Base-by-base conservation (phyloP, 2,797 vertebrate genomes). In the Chloroceryle inda region DNA sequence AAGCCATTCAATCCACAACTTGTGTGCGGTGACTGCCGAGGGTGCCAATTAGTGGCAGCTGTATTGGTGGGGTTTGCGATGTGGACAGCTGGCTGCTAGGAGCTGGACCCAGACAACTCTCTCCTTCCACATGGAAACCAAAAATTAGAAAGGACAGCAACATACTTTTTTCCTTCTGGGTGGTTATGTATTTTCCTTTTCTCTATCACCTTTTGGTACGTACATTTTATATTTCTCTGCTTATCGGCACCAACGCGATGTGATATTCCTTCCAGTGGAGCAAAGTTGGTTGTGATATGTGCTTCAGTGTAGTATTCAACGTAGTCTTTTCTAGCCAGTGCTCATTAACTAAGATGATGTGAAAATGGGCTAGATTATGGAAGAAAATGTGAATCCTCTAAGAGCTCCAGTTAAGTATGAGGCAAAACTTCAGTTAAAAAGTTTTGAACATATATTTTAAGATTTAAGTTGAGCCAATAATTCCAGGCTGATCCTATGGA, bases 1-100 rank as follows among this genome's bases (percentile, higher is more conserved):
- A 58, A 42, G 64, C 53, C 61, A 0, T 50, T 72, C 78, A 38
- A 4, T 6, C 61, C 72, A 17, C 52, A 53, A 61, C 87, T 89
- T 56, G 42, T 77, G 79, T 10, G 81, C 92, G 11, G 35, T 0
- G 35, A 49, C 67, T 67, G 83, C 89, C 3, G 15, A 56, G 75
- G 87, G 75, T 88, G 85, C 89, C 96, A 82, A 91, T 94, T 92
- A 96, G 88, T 31, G 17, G 96, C 94, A 95, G 94, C 95, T 93
- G 93, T 10, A 8, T 69, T 26, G 91, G 16, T 92, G 85, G 63
- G 3, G 5, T 7, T 62, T 47, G 88, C 31, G 83, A 17, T 50
- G 71, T 7, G 52, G 91, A 50, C 93, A 95, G 94, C 89, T 93
- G 95, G 86, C 86, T 55, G 62, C 82, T 81, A 50, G 85, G 82